Base-by-base conservation (phyloP, 2,888 invertebrate species). In the Ichneumon xanthorius region DNA sequence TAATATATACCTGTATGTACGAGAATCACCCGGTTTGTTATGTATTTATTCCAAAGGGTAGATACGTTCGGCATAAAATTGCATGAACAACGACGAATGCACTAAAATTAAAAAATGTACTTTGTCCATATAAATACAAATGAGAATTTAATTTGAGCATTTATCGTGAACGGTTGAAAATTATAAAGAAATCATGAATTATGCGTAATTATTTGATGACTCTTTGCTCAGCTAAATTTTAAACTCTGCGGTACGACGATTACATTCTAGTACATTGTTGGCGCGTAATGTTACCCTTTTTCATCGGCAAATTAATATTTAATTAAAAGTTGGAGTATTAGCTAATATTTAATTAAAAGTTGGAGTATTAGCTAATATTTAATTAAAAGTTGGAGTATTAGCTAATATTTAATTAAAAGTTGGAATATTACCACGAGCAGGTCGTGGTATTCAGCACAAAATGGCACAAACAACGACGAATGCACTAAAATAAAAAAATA, bases 231-330 rank as follows among this genome's bases (percentile, higher is more conserved):
- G 45, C 11, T 4, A 16, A 45, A 16, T 11, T 11, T 1, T 11
- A 14, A 16, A 0, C 16, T 14, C 16, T 11, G 16, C 45, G 5
- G 4, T 14, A 16, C 0, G 14, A 14, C 45, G 3, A 14, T 14
- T 45, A 14, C 45, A 22, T 55, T 53, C 22, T 22, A 55, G 7
- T 55, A 22, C 16, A 6, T 37, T 37, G 7, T 16, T 7, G 5
- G n/a, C 61, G 55, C 30, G 80, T 68, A 80, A 80, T 85, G 75
- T 85, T 85, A 80, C 65, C 58, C 72, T 77, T 65, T 14, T 6
- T 45, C 76, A 22, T 16, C 61, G 63, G 58, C 19, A 77, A 81
- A 85, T 86, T 85, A 81, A 85, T 85, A 86, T 85, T 85, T 85
- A 85, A 81, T 86, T 86, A 86, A 81, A 81, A 33, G 40, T 55